Evolutionary conservation across 1,140 invertebrate genomes (phyloP), one percentile per base, ranked within the genome.

Genomic region (Drosophila saltans): DNA sequence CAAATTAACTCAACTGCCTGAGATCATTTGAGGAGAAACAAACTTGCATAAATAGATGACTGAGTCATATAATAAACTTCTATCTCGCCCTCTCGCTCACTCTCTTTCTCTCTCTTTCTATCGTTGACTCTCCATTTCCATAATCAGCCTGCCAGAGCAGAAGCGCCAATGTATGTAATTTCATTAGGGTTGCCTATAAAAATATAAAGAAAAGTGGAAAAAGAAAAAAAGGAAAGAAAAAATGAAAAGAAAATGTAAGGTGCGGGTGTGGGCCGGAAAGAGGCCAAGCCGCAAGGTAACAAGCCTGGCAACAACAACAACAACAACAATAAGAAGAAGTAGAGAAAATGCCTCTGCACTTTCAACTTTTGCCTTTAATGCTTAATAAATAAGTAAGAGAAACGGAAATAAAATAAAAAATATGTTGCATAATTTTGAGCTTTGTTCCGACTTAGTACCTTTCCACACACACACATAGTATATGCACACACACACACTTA

Each of bases 361-460:
- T 59, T 59, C 57, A 59, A 59, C 30, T 59, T 59, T 59, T 39
- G 57, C 57, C 57, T 59, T 59, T 59, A 62, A 62, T 62, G 41
- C 60, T 62, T 64, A 48, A 59, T 59, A 59, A 59, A 59, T 59
- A 33, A 56, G 40, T 57, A 73, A 66, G 48, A 66, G 65, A 45
- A 69, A 72, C 63, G 56, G 69, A 78, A 86, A 79, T 79, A 85
- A 89, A 90, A 89, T 75, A 89, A 89, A 89, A 89, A 89, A 89
- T 84, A 90, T 81, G 84, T 81, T 89, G 85, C 84, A 89, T 89
- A 89, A 89, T 89, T 89, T 90, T 67, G 78, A 88, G 84, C 84
- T 88, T 88, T 88, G 83, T 88, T 89, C 78, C 84, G 81, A 89
- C 85, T 89, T 90, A 89, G 84, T 89, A 84, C 84, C 84, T 84